Conservation (phyloP, 2,888 invertebrate species). For the Lottia scabra region DNA sequence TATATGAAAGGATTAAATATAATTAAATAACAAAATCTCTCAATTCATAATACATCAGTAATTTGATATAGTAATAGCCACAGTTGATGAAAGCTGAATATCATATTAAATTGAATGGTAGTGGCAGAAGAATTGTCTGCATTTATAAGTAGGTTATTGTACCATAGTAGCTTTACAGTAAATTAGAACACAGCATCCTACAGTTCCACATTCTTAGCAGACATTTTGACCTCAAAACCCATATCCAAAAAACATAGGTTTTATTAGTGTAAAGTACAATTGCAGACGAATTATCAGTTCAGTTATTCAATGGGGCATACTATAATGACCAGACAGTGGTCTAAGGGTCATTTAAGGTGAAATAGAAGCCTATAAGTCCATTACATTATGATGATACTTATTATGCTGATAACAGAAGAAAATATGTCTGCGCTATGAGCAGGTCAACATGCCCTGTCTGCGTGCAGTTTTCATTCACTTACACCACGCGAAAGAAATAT, state of each 20-base stretch:
- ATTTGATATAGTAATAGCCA: too few species aligned
- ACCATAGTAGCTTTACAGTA: background rate
- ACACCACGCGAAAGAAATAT: background rate
- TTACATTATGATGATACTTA: background rate
- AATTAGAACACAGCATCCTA: constrained; percentile 2
- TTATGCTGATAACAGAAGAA: constrained; percentile 4
- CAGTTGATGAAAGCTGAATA: too few species aligned
- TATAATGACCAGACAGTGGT: too few species aligned
- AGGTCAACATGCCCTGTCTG: constrained; percentile 1
- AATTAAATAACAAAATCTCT: too few species aligned
- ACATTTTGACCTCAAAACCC: constrained; percentile 7
- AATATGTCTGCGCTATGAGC: constrained; percentile 3
- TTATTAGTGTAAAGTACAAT: background rate
- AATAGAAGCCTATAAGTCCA: background rate
- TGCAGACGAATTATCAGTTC: too few species aligned
- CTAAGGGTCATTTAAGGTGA: too few species aligned
- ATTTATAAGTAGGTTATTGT: background rate
- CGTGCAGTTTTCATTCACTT: constrained; percentile 1
- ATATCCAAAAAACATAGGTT: background rate
- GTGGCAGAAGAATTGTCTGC: too few species aligned
- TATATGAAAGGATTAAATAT: too few species aligned
- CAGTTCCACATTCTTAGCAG: constrained; percentile 4
- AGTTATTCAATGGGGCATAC: too few species aligned
- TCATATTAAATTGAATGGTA: too few species aligned
- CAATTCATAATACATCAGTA: too few species aligned